Evolutionary conservation across 2,113 vertebrate genomes (phyloP).

Genomic region (Leptobrachium leishanense): DNA sequence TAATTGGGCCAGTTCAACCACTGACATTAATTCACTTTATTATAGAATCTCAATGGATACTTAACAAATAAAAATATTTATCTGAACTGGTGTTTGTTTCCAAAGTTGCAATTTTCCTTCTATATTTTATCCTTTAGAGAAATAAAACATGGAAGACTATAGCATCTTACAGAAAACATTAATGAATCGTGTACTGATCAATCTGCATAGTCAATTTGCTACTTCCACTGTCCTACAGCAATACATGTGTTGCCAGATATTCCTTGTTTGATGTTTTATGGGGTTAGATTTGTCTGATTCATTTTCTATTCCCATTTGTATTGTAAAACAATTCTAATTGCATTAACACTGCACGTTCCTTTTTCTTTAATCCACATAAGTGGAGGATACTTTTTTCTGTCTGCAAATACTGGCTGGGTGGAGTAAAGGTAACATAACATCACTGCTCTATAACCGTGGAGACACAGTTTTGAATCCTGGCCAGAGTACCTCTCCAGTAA

Average conservation of each 20-base stretch:
- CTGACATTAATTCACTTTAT: neutral
- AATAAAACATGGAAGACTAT: neutral
- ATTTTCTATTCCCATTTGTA: conserved; percentile 3
- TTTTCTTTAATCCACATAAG: no score
- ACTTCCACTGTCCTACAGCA: conserved; percentile 12
- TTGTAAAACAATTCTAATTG: neutral
- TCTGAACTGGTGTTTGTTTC: no score
- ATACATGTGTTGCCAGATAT: neutral
- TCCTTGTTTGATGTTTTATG: conserved; percentile 25
- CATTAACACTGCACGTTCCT: no score
- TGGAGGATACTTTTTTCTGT: no score
- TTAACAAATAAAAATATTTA: no score
- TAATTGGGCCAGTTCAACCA: neutral
- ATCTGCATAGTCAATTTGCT: conserved; percentile 5
- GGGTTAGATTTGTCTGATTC: conserved; percentile 20
- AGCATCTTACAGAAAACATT: no score
- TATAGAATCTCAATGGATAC: neutral
- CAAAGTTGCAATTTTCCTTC: no score
- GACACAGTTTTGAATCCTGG: no score
- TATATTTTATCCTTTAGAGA: conserved; percentile 1
- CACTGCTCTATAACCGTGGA: no score
- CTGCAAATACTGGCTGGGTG: no score
- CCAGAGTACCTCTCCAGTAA: no score
- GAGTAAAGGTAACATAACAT: no score
- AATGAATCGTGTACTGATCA: neutral